phyloP scores from a whole-genome alignment of 1,140 invertebrate species.

The Leptopilina clavipes region DNA sequence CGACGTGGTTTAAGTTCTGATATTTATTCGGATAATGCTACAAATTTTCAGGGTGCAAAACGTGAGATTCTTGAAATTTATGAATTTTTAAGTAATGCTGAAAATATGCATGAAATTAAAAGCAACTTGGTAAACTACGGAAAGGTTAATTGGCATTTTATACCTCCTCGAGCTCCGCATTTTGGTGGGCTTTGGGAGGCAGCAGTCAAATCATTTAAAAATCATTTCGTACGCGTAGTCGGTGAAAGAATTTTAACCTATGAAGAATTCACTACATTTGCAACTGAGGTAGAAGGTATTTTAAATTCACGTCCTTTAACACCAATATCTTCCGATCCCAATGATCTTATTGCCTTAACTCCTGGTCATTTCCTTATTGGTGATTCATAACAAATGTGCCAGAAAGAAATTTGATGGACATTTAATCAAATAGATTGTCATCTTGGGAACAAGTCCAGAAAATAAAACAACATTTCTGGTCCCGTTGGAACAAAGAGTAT shows the following conservation, averaged over 20 bases:
- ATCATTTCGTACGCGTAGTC: slow-evolving; percentile 24
- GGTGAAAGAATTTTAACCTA: slow-evolving; percentile 1
- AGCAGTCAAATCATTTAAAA: slow-evolving; percentile 32
- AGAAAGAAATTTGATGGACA: no score
- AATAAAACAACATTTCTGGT: no score
- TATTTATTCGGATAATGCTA: slow-evolving; percentile 50
- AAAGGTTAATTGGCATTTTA: background rate
- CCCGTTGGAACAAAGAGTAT: no score
- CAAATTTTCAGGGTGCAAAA: slow-evolving; percentile 36
- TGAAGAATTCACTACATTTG: slow-evolving; percentile 11
- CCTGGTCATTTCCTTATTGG: slow-evolving; percentile 35
- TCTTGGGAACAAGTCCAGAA: slow-evolving; percentile 11
- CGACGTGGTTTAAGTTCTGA: slow-evolving; percentile 51
- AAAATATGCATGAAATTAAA: background rate
- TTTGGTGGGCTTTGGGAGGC: slow-evolving; percentile 30
- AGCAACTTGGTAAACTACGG: background rate
- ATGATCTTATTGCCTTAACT: background rate
- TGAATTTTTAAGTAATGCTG: background rate
- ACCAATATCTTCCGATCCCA: slow-evolving; percentile 16
- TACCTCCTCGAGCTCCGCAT: slow-evolving; percentile 33
- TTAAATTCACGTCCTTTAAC: slow-evolving; percentile 32
- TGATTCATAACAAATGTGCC: slow-evolving; percentile 2
- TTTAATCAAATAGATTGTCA: slow-evolving; percentile 4
- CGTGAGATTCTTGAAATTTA: slow-evolving; percentile 33
- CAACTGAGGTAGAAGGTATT: slow-evolving; percentile 28